Evolutionary conservation across 2,113 vertebrate genomes (phyloP), one percentile per base, ranked within the genome.

Genomic region (Macrotus californicus): DNA sequence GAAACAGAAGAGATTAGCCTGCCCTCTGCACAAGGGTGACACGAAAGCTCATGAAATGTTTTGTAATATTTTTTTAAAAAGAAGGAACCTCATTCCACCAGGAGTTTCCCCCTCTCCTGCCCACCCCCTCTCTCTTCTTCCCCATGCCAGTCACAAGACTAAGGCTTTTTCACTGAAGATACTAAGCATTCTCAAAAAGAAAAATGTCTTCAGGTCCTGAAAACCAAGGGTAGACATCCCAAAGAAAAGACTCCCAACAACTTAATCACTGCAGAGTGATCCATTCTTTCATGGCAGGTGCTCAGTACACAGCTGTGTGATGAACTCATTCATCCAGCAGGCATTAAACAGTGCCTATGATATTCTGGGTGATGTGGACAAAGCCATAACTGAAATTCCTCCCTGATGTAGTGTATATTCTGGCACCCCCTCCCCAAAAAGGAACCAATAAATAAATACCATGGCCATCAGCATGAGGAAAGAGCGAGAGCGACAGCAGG

Each of bases 41-140:
- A 3, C 1, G 13, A 13, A 8, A 0, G 5, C 11, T 16, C 3
- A 8, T 81, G n/a, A 26, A 15, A 39, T 18, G 22, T 3, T 29
- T 36, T 24, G 2, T 39, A 10, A 31, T 75, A 8, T 10, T 15
- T 72, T 26, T 73, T 73, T 16, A 31, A 4, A 16, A 46, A 46
- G 26, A 75, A 39, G 41, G 14, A 87, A 34, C 14, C 34, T 70
- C 50, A 46, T 26, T 16, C 50, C 2, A 18, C 39, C 61, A 24
- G 4, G 14, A 22, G 5, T 10, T 29, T 29, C 10, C 22, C 41
- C 21, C 7, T 13, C 12, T n/a, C 73, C 24, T 43, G 14, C 18
- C 18, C 6, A 36, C 16, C 39, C 13, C 6, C 0, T 19, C 31
- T 22, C 16, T 34, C 39, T 56, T 21, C 24, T 13, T 16, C 34